Base-by-base conservation (phyloP, 53 echinoderm and acorn worm species). In the Echinometra lucunter region DNA sequence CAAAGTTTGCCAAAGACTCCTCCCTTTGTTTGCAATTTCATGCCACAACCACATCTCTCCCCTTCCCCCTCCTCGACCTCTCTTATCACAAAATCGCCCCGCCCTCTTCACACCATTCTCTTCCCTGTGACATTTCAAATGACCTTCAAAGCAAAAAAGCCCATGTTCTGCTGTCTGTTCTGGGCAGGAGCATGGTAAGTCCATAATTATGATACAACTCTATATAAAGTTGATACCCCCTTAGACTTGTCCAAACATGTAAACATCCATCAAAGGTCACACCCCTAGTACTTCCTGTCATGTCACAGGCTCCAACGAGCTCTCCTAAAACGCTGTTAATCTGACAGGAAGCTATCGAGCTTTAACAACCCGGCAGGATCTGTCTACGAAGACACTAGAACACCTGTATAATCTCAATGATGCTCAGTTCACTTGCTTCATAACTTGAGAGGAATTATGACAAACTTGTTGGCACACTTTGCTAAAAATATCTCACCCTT, bases 1-100 rank as follows among this genome's bases (percentile, higher is more conserved):
- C 78, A 19, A 45, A 74, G 92, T 55, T 45, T 25, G 92, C 82
- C 37, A 21, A 21, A 35, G 56, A 30, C 93, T 56, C 93, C 80
- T 81, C 80, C 81, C 80, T 78, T 93, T 93, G 93, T 57, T 80
- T 37, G 57, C 93, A 81, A 37, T 28, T 70, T 21, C 42, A 78
- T 21, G 42, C 56, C 2, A n/a, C 12, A 21, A 88, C 42, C 1
- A 30, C 88, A 88, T 55, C 32, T 42, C 90, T 38, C 66, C 63
- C 58, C 90, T 58, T 6, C 12, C 45, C 63, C 56, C 32, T 42
- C 19, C 58, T 18, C 35, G 3, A 47, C 66, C 57, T 58, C 58
- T 58, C 21, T 60, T 28, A 38, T 37, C 90, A 78, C 78, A 78
- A 78, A 42, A 5, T 18, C 38, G 19, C 78, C 78, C 78, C 78